phyloP scores from a whole-genome alignment of 2,797 vertebrate genomes.

The Crypturellus tataupa region DNA sequence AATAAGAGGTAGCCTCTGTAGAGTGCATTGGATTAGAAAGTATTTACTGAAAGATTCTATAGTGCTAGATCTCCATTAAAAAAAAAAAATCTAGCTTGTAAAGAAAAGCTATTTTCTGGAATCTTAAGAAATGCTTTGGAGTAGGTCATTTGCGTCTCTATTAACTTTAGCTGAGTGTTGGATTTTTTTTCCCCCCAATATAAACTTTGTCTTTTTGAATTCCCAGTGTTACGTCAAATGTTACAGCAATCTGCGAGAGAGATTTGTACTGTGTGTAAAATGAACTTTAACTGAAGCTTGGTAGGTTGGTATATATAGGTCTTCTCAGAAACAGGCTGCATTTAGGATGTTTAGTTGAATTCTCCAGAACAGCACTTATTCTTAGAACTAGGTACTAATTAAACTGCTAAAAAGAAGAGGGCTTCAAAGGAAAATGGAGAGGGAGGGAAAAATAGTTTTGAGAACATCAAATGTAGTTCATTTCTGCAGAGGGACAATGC shows the following conservation, averaged over 20 bases:
- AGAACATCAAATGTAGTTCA: conserved; percentile 8
- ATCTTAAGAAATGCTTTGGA: neutral
- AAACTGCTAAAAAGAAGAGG: conserved; percentile 49
- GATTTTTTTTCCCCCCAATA: neutral
- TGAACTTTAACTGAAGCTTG: conserved; percentile 2
- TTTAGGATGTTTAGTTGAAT: conserved; percentile 8
- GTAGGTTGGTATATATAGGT: conserved; percentile 16
- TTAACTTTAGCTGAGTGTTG: neutral
- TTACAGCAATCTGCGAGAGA: neutral
- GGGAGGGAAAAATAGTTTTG: neutral
- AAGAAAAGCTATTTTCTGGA: conserved; percentile 13
- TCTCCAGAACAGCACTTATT: conserved; percentile 6
- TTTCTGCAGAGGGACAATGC: neutral
- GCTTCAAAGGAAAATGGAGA: neutral
- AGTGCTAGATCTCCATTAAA: neutral
- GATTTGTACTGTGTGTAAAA: conserved; percentile 9
- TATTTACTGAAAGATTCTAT: neutral
- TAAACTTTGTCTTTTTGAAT: conserved; percentile 4
- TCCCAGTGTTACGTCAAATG: neutral
- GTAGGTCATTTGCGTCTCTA: neutral
- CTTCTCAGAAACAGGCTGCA: conserved; percentile 20
- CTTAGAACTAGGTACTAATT: conserved; percentile 59
- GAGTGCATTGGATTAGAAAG: neutral
- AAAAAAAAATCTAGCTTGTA: neutral
- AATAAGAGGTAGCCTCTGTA: neutral